Evolutionary conservation across 2,113 vertebrate genomes (phyloP), one percentile per base, ranked within the genome.

Genomic region (Athene noctua): DNA sequence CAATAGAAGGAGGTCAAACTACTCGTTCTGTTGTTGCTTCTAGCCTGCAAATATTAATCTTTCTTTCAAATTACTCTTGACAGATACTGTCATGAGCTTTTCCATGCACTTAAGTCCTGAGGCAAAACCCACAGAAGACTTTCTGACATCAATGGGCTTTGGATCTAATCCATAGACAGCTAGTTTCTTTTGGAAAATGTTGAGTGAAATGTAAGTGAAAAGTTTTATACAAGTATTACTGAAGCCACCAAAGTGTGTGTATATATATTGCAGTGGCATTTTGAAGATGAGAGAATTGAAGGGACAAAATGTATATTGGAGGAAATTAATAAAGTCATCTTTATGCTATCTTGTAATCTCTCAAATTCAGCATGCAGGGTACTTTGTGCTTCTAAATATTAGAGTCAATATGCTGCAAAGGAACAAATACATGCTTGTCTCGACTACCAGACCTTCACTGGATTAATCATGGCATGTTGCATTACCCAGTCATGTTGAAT

Each of bases 11-110:
- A 96, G 88, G 94, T 94, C 88, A 92, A 57, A 79, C 61, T 87
- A 65, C 52, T 36, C 40, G 11, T 38, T 94, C 70, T 74, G 77
- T 75, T 51, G 6, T 65, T 93, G 73, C 77, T 87, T 67, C 80
- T 78, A 86, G 49, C 73, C 49, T 86, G 79, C 47, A 91, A 89
- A 94, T 95, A 89, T 75, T 97, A 95, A 95, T 94, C 70, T 86
- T 97, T 80, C 40, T 92, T 86, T 88, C 80, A 96, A 96, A 96
- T 92, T 90, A 86, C n/a, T 94, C 65, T 62, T 94, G 87, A 91
- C 83, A 94, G 89, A 78, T 81, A 93, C 70, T 90, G 93, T 55
- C 82, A 75, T 71, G 91, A 97, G 32, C 68, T 94, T 86, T 52
- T 89, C 83, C 27, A 62, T 65, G 73, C 44, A 34, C 62, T 90